These are phyloP conservation scores for Epinephelus lanceolatus DNA, from an alignment of 2,113 vertebrate species.

Conservation along the genomic window DNA sequence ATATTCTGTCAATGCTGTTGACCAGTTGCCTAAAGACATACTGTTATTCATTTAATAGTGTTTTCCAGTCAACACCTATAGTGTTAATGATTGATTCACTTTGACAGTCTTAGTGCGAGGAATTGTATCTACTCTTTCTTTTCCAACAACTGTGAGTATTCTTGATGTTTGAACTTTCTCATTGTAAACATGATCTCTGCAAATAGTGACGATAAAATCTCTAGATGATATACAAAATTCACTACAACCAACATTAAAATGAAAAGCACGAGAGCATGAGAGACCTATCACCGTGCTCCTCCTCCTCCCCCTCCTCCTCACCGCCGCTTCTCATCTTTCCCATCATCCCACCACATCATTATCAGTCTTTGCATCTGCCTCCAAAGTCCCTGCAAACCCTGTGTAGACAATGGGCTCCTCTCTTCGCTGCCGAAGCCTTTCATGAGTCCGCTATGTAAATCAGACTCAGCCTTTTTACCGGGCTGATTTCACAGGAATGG, in stretches of 20 bases:
- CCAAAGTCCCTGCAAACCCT: constrained; percentile 23
- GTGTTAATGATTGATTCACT: not conserved
- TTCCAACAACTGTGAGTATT: not conserved
- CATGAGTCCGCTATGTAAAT: constrained; percentile 57
- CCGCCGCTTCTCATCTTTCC: not conserved
- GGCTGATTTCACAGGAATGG: constrained; percentile 52
- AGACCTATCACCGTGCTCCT: not conserved
- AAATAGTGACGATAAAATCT: not conserved
- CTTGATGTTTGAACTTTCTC: not conserved
- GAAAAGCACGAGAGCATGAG: not conserved
- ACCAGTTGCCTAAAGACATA: not conserved
- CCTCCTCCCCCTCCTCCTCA: not conserved
- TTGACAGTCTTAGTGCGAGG: not conserved
- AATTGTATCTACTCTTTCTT: not conserved
- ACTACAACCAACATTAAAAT: not conserved
- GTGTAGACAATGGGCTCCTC: constrained; percentile 37
- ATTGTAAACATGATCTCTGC: not conserved
- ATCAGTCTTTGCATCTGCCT: constrained; percentile 52
- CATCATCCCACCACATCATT: constrained; percentile 56
- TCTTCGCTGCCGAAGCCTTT: constrained; percentile 31
- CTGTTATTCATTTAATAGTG: not conserved
- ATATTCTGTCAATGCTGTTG: not conserved
- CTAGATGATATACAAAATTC: not conserved
- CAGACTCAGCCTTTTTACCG: constrained; percentile 34
- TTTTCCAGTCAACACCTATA: not conserved